These are phyloP conservation scores for Halictus rubicundus DNA, from an alignment of 1,140 invertebrate genomes.

Conservation along the genomic window DNA sequence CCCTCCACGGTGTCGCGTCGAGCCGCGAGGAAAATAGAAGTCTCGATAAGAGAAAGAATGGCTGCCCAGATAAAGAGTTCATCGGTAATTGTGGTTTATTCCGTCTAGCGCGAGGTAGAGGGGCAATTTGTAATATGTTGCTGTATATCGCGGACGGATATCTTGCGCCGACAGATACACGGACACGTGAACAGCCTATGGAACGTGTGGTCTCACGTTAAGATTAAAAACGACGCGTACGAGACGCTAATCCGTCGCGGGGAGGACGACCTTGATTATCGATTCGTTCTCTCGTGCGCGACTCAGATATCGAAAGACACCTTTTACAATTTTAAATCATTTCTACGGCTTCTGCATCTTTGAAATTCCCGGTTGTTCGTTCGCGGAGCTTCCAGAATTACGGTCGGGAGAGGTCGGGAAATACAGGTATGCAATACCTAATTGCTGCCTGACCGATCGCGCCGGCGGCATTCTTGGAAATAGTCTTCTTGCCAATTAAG, in stretches of 20 bases:
- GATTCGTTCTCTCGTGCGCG: no score
- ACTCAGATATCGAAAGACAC: no score
- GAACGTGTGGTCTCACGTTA: neutral
- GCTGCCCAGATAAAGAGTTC: slow-evolving; percentile 5
- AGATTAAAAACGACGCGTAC: neutral
- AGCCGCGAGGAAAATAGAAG: neutral
- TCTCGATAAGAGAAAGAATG: neutral
- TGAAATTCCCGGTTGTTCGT: no score
- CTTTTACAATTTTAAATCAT: no score
- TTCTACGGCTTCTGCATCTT: no score
- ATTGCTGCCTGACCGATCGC: no score
- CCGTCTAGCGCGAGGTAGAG: neutral
- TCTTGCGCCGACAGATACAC: neutral
- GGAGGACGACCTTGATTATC: neutral
- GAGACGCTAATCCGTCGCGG: neutral
- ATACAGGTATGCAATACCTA: no score
- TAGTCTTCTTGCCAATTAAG: no score
- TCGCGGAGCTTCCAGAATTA: no score
- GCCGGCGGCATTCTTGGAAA: no score
- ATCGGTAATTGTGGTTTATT: neutral
- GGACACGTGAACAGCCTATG: slow-evolving; percentile 18
- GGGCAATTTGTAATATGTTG: neutral
- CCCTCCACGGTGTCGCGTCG: neutral
- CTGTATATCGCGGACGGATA: neutral
- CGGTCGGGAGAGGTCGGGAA: no score